Evolutionary conservation across 1,140 invertebrate genomes (phyloP).

Genomic region (Muscidifurax raptorellus): DNA sequence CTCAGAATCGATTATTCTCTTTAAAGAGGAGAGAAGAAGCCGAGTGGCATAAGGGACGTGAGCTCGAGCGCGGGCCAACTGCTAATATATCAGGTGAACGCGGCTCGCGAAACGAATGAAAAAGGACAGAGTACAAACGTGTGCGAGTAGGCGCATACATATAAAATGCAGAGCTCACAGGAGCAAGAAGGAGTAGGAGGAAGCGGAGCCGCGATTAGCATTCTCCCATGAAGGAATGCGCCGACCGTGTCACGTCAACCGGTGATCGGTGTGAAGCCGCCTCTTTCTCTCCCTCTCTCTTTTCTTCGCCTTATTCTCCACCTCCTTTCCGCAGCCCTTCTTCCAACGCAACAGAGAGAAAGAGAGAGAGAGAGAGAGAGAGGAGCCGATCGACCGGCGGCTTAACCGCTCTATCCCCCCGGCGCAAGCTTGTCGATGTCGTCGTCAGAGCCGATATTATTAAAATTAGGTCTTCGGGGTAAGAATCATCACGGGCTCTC

Average conservation of each 20-base stretch:
- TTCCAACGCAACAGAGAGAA: conserved; percentile 12
- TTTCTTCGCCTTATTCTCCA: conserved; percentile 2
- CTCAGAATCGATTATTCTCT: conserved; percentile 48
- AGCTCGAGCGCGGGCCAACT: conserved; percentile 16
- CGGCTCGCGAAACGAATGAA: conserved; percentile 41
- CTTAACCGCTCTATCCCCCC: conserved; percentile 31
- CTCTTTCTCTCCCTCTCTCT: conserved; percentile 56
- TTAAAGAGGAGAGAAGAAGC: conserved; percentile 34
- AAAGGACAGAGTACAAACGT: conserved; percentile 12
- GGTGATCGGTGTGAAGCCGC: conserved; percentile 67
- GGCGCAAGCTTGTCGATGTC: conserved; percentile 45
- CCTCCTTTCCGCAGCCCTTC: conserved; percentile 42
- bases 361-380: conserved; percentile 19
- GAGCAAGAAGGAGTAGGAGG: conserved; percentile 41
- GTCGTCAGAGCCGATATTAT: conserved; percentile 59
- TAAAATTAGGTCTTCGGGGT: conserved; percentile 60
- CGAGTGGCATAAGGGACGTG: conserved; percentile 3
- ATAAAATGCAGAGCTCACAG: not conserved
- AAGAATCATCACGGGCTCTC: not conserved
- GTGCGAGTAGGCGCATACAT: conserved; percentile 2
- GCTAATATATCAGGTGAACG: conserved; percentile 46
- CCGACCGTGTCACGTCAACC: conserved; percentile 67
- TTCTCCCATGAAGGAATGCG: conserved; percentile 71
- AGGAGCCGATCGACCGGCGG: not conserved
- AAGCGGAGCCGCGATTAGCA: conserved; percentile 67